A percentile compares a stretch with the other conserved stretches of the same genome.
These are phyloP conservation scores for Notothenia rossii DNA, from an alignment of 2,113 vertebrate species.

Conservation along the genomic window DNA sequence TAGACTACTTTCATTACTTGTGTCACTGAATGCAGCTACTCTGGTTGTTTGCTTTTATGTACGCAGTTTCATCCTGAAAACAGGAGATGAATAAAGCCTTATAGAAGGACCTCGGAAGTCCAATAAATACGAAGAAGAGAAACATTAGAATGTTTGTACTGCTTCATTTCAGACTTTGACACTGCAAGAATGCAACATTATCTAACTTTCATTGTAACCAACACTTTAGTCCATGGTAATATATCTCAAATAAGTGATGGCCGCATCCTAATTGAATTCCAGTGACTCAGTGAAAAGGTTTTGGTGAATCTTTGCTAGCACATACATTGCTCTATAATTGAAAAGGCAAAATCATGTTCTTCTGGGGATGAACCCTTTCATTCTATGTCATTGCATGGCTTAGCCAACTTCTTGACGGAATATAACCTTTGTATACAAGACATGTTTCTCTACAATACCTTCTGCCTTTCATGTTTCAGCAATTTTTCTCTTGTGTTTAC, in stretches of 20 bases:
- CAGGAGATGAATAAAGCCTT: neutral
- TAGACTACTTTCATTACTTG: neutral
- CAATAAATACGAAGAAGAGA: too few relatives aligned
- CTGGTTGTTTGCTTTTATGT: neutral
- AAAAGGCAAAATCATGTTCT: neutral
- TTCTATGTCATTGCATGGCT: neutral
- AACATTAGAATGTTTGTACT: too few relatives aligned
- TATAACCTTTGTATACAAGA: neutral
- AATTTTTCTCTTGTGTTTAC: neutral
- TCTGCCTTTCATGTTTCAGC: neutral
- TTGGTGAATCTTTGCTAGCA: neutral
- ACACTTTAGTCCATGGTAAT: neutral
- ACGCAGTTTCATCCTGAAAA: neutral
- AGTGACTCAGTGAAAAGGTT: neutral
- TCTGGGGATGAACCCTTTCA: constrained; percentile 3
- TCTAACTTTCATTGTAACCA: neutral
- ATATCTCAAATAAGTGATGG: neutral
- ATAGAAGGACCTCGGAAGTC: too few relatives aligned
- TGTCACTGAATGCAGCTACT: neutral
- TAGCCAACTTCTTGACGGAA: neutral
- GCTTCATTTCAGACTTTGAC: neutral
- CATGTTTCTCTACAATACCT: neutral
- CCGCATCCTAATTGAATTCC: neutral
- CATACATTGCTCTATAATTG: neutral
- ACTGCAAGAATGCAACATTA: neutral